Conservation (phyloP, 2,888 invertebrate species). For the Miltochrista miniata region DNA sequence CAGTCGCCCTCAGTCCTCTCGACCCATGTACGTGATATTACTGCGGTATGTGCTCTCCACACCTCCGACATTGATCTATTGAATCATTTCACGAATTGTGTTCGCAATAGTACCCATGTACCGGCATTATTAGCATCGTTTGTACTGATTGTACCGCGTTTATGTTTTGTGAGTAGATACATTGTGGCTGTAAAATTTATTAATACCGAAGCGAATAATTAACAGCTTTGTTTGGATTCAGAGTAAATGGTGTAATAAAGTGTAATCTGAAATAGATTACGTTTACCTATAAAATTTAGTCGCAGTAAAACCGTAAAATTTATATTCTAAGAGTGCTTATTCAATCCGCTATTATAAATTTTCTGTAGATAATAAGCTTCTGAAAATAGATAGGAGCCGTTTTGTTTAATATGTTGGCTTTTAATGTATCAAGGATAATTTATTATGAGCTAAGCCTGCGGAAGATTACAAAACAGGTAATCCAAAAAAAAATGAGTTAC, state of each 20-base stretch:
- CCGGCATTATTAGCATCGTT: constrained; percentile 28
- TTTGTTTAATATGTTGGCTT: no score
- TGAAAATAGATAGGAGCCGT: neutral
- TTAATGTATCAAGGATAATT: no score
- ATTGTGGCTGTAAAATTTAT: constrained; percentile 1
- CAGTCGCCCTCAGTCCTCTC: constrained; percentile 19
- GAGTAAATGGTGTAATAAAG: neutral
- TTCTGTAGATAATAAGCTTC: no score
- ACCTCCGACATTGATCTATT: constrained; percentile 54
- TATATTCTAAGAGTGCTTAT: neutral
- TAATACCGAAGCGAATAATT: constrained; percentile 5
- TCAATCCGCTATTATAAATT: no score
- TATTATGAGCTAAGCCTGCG: no score
- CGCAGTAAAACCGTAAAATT: neutral
- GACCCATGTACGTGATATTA: constrained; percentile 48
- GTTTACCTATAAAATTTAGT: no score
- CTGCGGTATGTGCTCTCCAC: constrained; percentile 39
- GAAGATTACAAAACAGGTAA: no score
- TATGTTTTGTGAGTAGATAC: constrained; percentile 1
- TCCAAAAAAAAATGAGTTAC: no score
- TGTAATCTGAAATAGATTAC: neutral
- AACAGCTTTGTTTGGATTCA: neutral
- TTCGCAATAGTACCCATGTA: constrained; percentile 37
- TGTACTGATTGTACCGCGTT: constrained; percentile 34
- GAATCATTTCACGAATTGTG: constrained; percentile 59